Conservation (phyloP, 2,113 vertebrate species). For the Clarias magur region DNA sequence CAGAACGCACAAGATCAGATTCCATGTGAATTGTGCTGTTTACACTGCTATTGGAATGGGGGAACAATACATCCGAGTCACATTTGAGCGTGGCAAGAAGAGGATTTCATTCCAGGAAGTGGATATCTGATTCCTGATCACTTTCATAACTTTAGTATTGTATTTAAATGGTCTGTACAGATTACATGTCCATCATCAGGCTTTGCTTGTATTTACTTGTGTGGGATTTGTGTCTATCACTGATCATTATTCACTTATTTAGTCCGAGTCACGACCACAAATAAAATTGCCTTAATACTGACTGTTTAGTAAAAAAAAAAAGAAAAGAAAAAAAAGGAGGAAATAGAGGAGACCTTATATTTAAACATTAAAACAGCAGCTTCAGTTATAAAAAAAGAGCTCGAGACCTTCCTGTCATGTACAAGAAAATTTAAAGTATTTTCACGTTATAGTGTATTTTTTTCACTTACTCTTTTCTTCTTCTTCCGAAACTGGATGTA, state of each 20-base stretch:
- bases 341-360: neutral
- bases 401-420: neutral
- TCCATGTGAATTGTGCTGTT: too few relatives aligned
- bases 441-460: too few relatives aligned
- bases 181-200: too few relatives aligned
- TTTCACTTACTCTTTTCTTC: slow-evolving; percentile 70
- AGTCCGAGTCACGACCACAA: neutral
- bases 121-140: neutral
- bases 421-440: too few relatives aligned
- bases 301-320: neutral
- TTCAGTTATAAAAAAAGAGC: neutral
- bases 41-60: too few relatives aligned
- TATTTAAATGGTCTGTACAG: too few relatives aligned
- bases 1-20: too few relatives aligned
- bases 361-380: neutral
- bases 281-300: neutral
- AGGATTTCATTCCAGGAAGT: neutral
- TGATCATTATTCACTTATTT: neutral
- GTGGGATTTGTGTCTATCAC: neutral
- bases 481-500: slow-evolving; percentile 57
- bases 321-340: neutral
- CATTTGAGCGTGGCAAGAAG: neutral
- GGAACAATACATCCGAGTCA: too few relatives aligned
- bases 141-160: too few relatives aligned
- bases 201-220: neutral